A percentile compares a stretch with the other conserved stretches of the same genome.
Conservation (phyloP, 2,888 invertebrate genomes). For the Tetrapedia diversipes region DNA sequence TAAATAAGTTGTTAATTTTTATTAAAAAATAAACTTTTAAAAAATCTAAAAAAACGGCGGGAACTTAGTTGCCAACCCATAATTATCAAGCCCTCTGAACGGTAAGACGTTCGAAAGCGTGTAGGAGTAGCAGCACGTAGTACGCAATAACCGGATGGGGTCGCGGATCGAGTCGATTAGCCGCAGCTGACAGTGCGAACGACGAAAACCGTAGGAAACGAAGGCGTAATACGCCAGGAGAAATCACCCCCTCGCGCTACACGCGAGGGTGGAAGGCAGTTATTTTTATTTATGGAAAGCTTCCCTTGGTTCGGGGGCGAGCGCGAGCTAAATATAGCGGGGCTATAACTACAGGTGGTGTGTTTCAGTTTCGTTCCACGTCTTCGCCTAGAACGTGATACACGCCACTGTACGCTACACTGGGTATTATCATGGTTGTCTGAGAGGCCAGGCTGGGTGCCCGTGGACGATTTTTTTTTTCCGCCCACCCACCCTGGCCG, state of each 20-base stretch:
- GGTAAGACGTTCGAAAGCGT: neutral
- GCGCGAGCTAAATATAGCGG: conserved; percentile 58
- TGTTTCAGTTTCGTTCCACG: conserved; percentile 40
- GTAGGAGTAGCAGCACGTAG: no score
- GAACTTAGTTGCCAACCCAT: no score
- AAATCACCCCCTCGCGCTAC: conserved; percentile 15
- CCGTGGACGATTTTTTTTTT: neutral
- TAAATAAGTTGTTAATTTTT: no score
- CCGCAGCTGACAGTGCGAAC: conserved; percentile 8
- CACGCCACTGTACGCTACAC: neutral
- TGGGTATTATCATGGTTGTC: no score
- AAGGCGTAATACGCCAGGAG: conserved; percentile 13
- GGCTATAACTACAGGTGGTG: conserved; percentile 67
- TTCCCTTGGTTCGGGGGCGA: conserved; percentile 45
- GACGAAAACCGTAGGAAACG: conserved; percentile 30
- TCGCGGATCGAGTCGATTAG: neutral
- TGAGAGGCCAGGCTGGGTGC: neutral
- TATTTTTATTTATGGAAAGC: conserved; percentile 63
- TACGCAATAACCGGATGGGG: neutral
- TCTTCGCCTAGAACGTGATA: neutral
- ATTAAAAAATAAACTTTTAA: no score
- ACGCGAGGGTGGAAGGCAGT: conserved; percentile 32
- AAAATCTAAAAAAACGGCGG: no score
- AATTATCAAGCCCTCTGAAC: no score
- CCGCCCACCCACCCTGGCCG: neutral